These are phyloP conservation scores for Subacronicta megacephala DNA, from an alignment of 2,888 invertebrate species.

Conservation along the genomic window DNA sequence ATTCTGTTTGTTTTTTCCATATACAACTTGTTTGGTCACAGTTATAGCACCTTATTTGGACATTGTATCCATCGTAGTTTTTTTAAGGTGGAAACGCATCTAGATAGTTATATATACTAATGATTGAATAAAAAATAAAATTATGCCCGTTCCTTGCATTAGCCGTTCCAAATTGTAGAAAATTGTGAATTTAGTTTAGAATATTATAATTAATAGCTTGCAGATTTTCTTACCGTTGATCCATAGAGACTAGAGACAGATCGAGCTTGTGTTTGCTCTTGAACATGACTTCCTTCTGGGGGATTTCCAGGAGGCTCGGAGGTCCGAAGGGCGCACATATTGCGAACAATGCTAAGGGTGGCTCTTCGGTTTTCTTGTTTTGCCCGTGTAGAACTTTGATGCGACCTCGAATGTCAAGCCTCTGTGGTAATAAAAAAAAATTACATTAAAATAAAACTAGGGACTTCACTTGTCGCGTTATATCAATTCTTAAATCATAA, in stretches of 20 bases:
- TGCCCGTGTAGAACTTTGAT: slow-evolving; percentile 99
- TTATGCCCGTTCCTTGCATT: background rate
- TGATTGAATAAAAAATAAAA: too few species aligned
- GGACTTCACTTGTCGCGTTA: too few species aligned
- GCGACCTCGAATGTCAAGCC: slow-evolving; percentile 99
- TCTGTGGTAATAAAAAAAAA: slow-evolving; percentile 86
- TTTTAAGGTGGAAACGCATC: too few species aligned
- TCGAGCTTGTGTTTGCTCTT: slow-evolving; percentile 99
- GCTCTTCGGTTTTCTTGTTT: slow-evolving; percentile 97
- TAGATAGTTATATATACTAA: too few species aligned
- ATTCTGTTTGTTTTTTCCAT: too few species aligned
- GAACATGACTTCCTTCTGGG: slow-evolving; percentile 99
- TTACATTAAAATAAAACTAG: too few species aligned
- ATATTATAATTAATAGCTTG: background rate
- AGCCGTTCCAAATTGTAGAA: background rate
- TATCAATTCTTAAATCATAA: too few species aligned
- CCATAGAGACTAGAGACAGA: slow-evolving; percentile 98
- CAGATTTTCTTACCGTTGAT: slow-evolving; percentile 92
- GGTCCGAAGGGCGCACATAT: slow-evolving; percentile 99
- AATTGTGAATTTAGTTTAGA: too few species aligned
- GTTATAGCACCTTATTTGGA: too few species aligned
- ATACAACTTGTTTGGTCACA: too few species aligned
- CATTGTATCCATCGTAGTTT: too few species aligned
- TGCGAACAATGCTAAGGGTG: slow-evolving; percentile 98
- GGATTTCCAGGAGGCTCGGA: slow-evolving; percentile 98